Percentiles rank a stretch among this genome's conserved stretches.
Conservation (phyloP, 2,888 invertebrate species). For the Scaptomyza polygonia region DNA sequence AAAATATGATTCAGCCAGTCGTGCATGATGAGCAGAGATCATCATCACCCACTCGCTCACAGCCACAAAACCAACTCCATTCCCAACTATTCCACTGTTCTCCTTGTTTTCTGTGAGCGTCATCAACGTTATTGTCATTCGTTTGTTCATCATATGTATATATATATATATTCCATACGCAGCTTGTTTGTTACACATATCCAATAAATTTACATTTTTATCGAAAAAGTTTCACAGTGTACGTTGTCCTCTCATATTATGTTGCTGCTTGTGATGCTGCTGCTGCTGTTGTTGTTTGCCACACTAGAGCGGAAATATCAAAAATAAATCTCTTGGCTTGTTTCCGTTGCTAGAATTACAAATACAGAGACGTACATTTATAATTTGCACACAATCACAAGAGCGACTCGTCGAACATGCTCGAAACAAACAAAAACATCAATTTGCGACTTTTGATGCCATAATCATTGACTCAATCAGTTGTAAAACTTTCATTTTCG, state of each 20-base stretch:
- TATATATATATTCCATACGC: conserved; percentile 7
- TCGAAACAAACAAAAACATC: conserved; percentile 76
- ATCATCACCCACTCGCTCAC: conserved; percentile 20
- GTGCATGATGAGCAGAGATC: conserved; percentile 58
- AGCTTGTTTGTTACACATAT: conserved; percentile 73
- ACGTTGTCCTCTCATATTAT: conserved; percentile 43
- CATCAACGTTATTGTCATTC: conserved; percentile 68
- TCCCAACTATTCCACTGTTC: not conserved
- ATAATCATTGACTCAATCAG: conserved; percentile 80
- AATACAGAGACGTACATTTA: conserved; percentile 57
- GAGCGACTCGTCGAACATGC: conserved; percentile 17
- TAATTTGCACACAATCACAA: conserved; percentile 47
- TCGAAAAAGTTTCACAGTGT: conserved; percentile 73
- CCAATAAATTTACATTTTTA: conserved; percentile 81
- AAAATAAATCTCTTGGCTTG: conserved; percentile 73
- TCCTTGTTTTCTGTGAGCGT: conserved; percentile 21
- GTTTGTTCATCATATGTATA: conserved; percentile 46
- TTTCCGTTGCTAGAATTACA: conserved; percentile 71
- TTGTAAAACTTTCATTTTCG: conserved; percentile 64
- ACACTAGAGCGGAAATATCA: conserved; percentile 72
- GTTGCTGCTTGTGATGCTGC: conserved; percentile 21
- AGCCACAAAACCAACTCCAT: not conserved
- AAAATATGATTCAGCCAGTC: conserved; percentile 65
- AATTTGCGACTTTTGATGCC: conserved; percentile 77
- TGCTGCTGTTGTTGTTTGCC: conserved; percentile 38